Conservation (phyloP, 2,888 invertebrate genomes). For the Cryptocephalus moraei region DNA sequence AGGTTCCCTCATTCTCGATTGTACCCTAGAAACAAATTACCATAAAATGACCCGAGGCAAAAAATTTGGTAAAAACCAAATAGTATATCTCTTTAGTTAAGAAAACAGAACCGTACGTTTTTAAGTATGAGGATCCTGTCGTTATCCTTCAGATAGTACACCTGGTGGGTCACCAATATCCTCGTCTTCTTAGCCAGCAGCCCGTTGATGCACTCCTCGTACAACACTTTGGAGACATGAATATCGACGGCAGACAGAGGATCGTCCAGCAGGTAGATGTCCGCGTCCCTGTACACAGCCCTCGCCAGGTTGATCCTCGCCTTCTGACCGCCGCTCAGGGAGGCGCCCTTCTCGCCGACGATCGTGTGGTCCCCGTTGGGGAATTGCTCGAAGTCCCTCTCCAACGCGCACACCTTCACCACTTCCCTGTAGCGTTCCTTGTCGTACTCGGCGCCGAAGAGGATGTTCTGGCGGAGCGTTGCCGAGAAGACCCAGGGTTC, state of each 20-base stretch:
- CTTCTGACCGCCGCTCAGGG: conserved; percentile 69
- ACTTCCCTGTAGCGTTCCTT: conserved; percentile 47
- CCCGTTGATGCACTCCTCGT: conserved; percentile 63
- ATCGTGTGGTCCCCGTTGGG: conserved; percentile 62
- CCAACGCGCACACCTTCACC: conserved; percentile 55
- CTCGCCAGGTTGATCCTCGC: conserved; percentile 80
- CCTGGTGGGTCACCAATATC: conserved; percentile 76
- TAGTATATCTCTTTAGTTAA: background rate
- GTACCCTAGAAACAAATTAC: conserved; percentile 31
- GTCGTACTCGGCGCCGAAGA: conserved; percentile 62
- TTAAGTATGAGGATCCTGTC: conserved; percentile 55
- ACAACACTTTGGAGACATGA: conserved; percentile 66
- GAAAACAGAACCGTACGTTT: conserved; percentile 37
- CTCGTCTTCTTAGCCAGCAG: conserved; percentile 57
- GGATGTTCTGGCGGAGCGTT: conserved; percentile 72
- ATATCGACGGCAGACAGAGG: conserved; percentile 66
- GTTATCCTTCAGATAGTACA: conserved; percentile 64
- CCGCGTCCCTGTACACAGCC: conserved; percentile 62
- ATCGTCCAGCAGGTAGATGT: conserved; percentile 68
- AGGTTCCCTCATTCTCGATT: conserved; percentile 40
- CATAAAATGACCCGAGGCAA: too few relatives aligned
- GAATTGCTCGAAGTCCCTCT: conserved; percentile 63
- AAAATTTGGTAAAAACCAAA: too few relatives aligned
- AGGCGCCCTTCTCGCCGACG: conserved; percentile 71
- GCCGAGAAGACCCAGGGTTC: conserved; percentile 76